A percentile compares a stretch with the other conserved stretches of the same genome.
Evolutionary conservation across 2,797 vertebrate genomes (phyloP).

Genomic region (Helostoma temminkii): DNA sequence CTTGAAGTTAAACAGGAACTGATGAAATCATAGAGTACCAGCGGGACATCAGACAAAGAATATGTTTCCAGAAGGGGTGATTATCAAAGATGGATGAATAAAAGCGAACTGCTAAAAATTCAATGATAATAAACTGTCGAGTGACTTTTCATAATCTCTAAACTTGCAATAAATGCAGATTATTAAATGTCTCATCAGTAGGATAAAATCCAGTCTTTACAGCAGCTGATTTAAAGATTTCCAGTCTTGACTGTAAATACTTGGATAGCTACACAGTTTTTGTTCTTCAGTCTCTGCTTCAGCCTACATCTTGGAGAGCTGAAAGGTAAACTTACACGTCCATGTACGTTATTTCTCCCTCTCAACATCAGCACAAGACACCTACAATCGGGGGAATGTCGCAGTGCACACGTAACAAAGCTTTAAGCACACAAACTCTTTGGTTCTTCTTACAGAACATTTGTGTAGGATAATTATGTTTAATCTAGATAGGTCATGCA

Average conservation of each 20-base stretch:
- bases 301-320: neutral
- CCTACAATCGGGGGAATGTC: too few species aligned
- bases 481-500: neutral
- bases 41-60: conserved; percentile 31
- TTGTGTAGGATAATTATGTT: neutral
- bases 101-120: neutral
- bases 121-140: neutral
- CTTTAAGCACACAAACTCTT: too few species aligned
- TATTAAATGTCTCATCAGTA: neutral
- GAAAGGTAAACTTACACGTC: neutral
- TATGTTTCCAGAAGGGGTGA: conserved; percentile 51
- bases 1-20: conserved; percentile 74
- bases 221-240: conserved; percentile 1
- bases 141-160: neutral
- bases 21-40: conserved; percentile 89
- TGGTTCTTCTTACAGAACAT: neutral
- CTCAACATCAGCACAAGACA: neutral
- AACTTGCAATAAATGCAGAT: neutral
- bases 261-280: neutral
- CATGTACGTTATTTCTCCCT: neutral
- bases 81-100: conserved; percentile 3
- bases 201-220: conserved; percentile 24
- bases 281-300: neutral
- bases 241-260: neutral
- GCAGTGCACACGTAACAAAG: too few species aligned